Evolutionary conservation across 35 echinoderm and acorn worm genomes (phyloP).

Genomic region (Holothuria glaberrima): DNA sequence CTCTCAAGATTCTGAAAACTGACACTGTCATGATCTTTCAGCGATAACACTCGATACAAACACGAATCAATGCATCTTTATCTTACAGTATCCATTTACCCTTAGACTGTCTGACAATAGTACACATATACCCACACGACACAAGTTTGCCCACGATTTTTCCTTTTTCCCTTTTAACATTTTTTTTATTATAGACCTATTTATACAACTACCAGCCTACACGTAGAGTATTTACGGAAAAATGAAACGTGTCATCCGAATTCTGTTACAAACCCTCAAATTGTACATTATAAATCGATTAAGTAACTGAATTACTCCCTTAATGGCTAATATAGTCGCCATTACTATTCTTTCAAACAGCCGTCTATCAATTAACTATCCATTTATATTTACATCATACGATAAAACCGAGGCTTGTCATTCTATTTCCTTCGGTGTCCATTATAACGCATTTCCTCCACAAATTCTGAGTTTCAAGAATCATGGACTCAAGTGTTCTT

Average conservation of each 20-base stretch:
- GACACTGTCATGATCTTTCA: no score
- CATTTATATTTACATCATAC: slow-evolving; percentile 5
- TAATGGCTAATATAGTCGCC: slow-evolving; percentile 26
- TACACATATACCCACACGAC: no score
- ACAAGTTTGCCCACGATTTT: no score
- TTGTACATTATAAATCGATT: slow-evolving; percentile 28
- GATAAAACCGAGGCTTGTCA: background rate
- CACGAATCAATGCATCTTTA: no score
- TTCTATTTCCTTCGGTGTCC: background rate
- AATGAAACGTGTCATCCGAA: background rate
- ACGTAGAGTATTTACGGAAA: no score
- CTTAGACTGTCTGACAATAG: no score
- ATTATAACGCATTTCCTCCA: slow-evolving; percentile 30
- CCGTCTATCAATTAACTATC: slow-evolving; percentile 32
- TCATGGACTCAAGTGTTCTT: background rate
- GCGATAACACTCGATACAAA: no score
- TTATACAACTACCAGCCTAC: no score
- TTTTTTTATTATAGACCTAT: no score
- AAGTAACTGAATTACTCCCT: slow-evolving; percentile 49
- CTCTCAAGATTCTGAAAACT: no score
- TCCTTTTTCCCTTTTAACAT: no score
- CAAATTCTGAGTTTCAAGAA: background rate
- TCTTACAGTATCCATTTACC: no score
- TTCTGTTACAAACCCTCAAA: slow-evolving; percentile 27
- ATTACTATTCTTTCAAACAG: slow-evolving; percentile 14